phyloP scores from a whole-genome alignment of 2,888 invertebrate species.

The Sarcophaga carnaria region DNA sequence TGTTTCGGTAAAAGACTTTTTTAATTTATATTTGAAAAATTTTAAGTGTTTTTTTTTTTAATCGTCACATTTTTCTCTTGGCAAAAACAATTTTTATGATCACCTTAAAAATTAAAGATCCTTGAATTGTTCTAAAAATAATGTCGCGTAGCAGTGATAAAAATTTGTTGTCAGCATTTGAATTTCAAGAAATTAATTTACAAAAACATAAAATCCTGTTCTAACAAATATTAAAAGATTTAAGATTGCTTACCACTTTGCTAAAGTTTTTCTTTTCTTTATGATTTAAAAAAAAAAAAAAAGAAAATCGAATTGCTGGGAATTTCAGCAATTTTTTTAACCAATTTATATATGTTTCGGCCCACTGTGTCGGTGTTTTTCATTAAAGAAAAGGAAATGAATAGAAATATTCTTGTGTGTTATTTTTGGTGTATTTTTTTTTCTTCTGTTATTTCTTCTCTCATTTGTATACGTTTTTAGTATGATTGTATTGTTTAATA shows the following conservation, averaged over 20 bases:
- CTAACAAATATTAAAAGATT: constrained; percentile 2
- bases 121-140: no score
- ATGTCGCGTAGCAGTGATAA: background rate
- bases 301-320: background rate
- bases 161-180: background rate
- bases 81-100: no score
- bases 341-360: background rate
- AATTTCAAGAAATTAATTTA: background rate
- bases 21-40: no score
- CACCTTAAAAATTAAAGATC: no score
- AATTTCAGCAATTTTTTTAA: background rate
- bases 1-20: no score
- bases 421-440: constrained; percentile 11
- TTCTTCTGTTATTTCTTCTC: constrained; percentile 16
- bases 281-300: no score
- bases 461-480: constrained; percentile 4
- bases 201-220: constrained; percentile 4
- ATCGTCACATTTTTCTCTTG: no score
- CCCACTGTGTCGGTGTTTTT: constrained; percentile 39
- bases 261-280: background rate
- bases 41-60: no score
- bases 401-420: constrained; percentile 50
- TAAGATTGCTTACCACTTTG: background rate
- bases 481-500: constrained; percentile 56
- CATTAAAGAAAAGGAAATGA: constrained; percentile 62